These are phyloP conservation scores for Phalacrocorax aristotelis DNA, from an alignment of 2,113 vertebrate species.

Conservation along the genomic window DNA sequence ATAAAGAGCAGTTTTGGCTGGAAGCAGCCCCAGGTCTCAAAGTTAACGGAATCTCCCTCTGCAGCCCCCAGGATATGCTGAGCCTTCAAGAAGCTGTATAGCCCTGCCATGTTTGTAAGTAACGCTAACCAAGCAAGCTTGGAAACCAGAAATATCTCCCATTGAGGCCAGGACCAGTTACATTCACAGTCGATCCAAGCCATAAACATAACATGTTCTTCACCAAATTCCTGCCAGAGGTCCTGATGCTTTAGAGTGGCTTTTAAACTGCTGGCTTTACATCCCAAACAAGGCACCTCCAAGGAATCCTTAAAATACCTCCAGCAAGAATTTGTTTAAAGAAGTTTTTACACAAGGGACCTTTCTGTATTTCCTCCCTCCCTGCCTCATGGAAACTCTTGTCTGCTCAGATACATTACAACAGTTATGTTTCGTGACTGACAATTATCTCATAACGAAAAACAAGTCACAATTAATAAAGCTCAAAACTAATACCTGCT, in stretches of 20 bases:
- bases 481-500: conserved; percentile 86
- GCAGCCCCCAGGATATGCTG: rapidly evolving
- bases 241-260: neutral
- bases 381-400: conserved; percentile 51
- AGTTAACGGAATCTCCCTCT: neutral
- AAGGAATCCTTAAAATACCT: neutral
- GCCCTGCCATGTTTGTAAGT: neutral
- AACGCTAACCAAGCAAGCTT: neutral
- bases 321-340: neutral
- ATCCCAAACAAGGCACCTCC: neutral
- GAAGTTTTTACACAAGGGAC: neutral
- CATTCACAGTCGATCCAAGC: neutral
- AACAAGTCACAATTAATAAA: conserved; percentile 95
- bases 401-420: conserved; percentile 48
- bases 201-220: neutral
- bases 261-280: neutral
- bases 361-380: conserved; percentile 15
- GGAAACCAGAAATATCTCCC: neutral
- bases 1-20: neutral
- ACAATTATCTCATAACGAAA: conserved; percentile 94
- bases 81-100: neutral
- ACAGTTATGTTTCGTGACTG: conserved; percentile 86
- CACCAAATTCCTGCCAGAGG: neutral
- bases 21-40: neutral
- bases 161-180: neutral